Base-by-base conservation (phyloP, 2,888 invertebrate species). In the Bugula neritina region DNA sequence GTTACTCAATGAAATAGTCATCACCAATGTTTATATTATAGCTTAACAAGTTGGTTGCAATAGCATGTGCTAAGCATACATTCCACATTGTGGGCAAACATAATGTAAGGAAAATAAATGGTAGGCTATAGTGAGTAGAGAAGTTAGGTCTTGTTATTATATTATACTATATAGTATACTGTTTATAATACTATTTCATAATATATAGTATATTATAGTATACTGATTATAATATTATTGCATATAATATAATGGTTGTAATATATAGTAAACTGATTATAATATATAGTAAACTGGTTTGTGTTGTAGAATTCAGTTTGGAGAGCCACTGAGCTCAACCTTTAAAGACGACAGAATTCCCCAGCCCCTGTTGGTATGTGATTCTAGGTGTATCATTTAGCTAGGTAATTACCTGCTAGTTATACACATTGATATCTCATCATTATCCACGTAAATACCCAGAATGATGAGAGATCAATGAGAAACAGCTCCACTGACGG, bases 311-410 rank as follows among this genome's bases (percentile, higher is more conserved):
- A 93, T 96, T 71, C 95, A 94, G 86, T 96, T 96, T 86, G 95
- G 95, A 76, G 92, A 90, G 75, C 90, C 93, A 70, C 87, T 96
- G 75, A 91, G 92, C 79, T 93, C 93, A 88, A 94, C 95, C 75
- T 94, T 94, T 86, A 94, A 81, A 74, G 78, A 94, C 86, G 93
- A 93, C 85, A 93, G 93, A 86, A 92, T 95, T 86, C 95, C 96
- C 77, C 93, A 92, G 77, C 94, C 94, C 75, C 87, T 94, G 80
- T 88, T 94, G 84, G 93, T 91, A 87, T 89, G 89, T 74, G n/a
- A n/a, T 43, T 43, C 43, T 43, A 5, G n/a, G n/a, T n/a, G n/a
- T n/a, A n/a, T n/a, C n/a, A n/a, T n/a, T n/a, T n/a, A n/a, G n/a
- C n/a, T n/a, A n/a, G n/a, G n/a, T n/a, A n/a, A n/a, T n/a, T n/a